Conservation (phyloP, 2,113 vertebrate species). For the Crypturellus undulatus region DNA sequence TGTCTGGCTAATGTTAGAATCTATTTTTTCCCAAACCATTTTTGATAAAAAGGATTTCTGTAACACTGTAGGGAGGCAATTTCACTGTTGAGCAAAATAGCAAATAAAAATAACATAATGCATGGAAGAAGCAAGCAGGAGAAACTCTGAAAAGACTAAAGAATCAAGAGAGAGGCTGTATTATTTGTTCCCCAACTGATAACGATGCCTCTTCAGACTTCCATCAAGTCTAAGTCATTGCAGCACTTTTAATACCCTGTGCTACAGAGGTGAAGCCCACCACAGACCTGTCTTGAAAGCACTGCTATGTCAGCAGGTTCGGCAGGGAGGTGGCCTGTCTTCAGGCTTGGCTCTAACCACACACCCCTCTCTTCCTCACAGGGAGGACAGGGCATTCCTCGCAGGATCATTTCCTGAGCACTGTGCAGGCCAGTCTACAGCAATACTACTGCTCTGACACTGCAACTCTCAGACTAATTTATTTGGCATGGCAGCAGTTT, state of each 20-base stretch:
- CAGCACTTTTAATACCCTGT: accelerated
- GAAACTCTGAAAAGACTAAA: neutral
- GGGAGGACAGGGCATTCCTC: accelerated
- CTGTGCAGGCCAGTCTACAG: neutral
- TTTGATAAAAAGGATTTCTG: neutral
- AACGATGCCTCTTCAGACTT: neutral
- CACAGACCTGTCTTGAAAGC: accelerated
- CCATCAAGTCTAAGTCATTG: accelerated
- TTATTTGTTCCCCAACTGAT: neutral
- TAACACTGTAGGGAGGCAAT: neutral
- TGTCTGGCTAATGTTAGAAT: neutral
- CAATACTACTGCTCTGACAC: neutral
- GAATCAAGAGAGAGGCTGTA: neutral
- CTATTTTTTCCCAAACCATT: neutral
- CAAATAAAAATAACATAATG: neutral
- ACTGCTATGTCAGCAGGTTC: neutral
- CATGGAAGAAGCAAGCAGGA: neutral
- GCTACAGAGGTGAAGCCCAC: accelerated
- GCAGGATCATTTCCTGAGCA: accelerated
- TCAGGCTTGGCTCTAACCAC: neutral
- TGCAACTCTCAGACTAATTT: neutral
- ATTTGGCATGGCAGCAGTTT: neutral
- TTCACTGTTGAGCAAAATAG: neutral
- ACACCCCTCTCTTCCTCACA: neutral
- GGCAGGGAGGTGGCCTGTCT: neutral